These are phyloP conservation scores for Gadus chalcogrammus DNA, from an alignment of 2,113 vertebrate species.

Conservation along the genomic window DNA sequence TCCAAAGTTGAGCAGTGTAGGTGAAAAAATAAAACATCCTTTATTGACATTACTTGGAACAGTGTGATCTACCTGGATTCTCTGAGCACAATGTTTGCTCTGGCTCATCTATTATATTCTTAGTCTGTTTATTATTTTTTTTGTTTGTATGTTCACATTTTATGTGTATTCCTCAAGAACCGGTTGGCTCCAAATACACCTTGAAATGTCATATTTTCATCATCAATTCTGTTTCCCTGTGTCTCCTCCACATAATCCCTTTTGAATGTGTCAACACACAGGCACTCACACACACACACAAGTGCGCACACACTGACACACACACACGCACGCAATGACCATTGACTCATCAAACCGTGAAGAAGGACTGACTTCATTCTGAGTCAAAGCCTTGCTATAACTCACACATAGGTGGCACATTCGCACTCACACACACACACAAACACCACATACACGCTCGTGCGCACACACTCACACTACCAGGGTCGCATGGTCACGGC, in stretches of 20 bases:
- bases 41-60: slow-evolving; percentile 27
- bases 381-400: slow-evolving; percentile 54
- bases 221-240: slow-evolving; percentile 33
- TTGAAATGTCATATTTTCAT: slow-evolving; percentile 16
- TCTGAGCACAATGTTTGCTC: slow-evolving; percentile 4
- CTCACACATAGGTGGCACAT: slow-evolving; percentile 56
- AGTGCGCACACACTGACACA: slow-evolving; percentile 23
- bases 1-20: slow-evolving; percentile 44
- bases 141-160: slow-evolving; percentile 8
- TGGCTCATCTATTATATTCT: not conserved
- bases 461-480: not conserved
- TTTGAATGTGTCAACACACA: slow-evolving; percentile 17
- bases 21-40: slow-evolving; percentile 27
- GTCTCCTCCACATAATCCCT: slow-evolving; percentile 30
- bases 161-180: slow-evolving; percentile 22
- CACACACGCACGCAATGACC: slow-evolving; percentile 37
- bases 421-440: slow-evolving; percentile 25
- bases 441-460: slow-evolving; percentile 13
- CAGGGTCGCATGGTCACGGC: slow-evolving; percentile 54
- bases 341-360: slow-evolving; percentile 62
- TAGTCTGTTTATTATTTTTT: slow-evolving; percentile 27
- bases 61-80: not conserved
- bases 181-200: too few species aligned
- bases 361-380: slow-evolving; percentile 50
- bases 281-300: slow-evolving; percentile 27